Evolutionary conservation across 2,113 vertebrate genomes (phyloP), one percentile per base, ranked within the genome.

Genomic region (Ceuthmochares aereus): DNA sequence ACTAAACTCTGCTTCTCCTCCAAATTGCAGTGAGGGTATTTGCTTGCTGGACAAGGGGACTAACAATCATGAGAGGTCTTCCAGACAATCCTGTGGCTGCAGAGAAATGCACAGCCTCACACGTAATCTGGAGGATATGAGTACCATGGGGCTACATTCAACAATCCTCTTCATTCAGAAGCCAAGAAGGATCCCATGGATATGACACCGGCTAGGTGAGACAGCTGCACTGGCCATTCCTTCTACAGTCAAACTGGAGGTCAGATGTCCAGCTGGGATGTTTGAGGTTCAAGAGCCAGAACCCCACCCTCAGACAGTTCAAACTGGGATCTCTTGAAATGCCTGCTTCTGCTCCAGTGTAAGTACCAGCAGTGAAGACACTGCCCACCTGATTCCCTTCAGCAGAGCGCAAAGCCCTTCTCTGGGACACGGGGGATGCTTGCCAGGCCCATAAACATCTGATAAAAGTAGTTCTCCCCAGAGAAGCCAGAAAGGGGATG

Each of bases 161-260:
- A 25, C 10, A 6, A 18, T 58, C n/a, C 10, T 70, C 9, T 59
- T 81, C 58, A 72, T 52, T 42, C 56, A 64, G n/a, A 36, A 0
- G 3, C 20, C 42, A 69, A 25, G 23, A 85, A 75, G 36, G 51
- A 21, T 20, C 29, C 56, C 30, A 27, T 63, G 58, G 49, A 45
- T 2, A 4, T 29, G n/a, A 60, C 0, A 3, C 20, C 10, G 34
- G 19, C n/a, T 29, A 42, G 6, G 42, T 70, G 69, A 70, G 37
- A 9, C 58, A 64, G 23, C 27, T 47, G 12, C 3, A 7, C 45
- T 62, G 14, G 27, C 8, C 45, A 49, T 62, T 84, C 22, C 42
- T 49, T 78, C 32, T 32, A 19, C 45, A 73, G 52, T 8, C 34
- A 59, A 54, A 37, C 29, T 55, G 26, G 12, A 26, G 30, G 34